Evolutionary conservation across 2,888 invertebrate genomes (phyloP).

Genomic region (Nomada ferruginata): DNA sequence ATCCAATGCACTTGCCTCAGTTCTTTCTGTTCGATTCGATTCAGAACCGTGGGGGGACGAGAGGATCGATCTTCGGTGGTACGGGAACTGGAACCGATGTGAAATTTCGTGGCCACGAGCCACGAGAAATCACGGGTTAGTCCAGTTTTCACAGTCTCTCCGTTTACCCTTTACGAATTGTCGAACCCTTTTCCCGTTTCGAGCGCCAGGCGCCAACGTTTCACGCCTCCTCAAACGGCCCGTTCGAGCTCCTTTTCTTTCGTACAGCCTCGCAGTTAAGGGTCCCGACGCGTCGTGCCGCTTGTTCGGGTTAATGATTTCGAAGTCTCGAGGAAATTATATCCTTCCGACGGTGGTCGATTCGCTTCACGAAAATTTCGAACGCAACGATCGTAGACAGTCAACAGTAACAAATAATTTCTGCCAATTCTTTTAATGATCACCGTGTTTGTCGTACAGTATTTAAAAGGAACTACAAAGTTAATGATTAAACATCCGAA

Average conservation of each 20-base stretch:
- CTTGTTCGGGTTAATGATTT: constrained; percentile 55
- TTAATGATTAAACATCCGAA: constrained; percentile 38
- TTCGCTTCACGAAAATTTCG: constrained; percentile 11
- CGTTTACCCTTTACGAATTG: constrained; percentile 61
- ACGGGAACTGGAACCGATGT: constrained; percentile 56
- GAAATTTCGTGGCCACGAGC: constrained; percentile 67
- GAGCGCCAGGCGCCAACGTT: constrained; percentile 80
- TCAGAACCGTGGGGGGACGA: neutral
- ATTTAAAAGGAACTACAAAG: no score
- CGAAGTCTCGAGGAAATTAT: constrained; percentile 42
- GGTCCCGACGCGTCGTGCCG: constrained; percentile 38
- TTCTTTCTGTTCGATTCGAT: constrained; percentile 32
- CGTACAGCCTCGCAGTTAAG: constrained; percentile 44
- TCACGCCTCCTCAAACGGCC: constrained; percentile 76
- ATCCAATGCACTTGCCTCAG: constrained; percentile 15
- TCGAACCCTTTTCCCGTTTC: constrained; percentile 68
- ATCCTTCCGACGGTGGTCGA: constrained; percentile 12
- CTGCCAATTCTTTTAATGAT: no score
- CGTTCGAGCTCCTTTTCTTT: constrained; percentile 53
- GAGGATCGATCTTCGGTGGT: constrained; percentile 10
- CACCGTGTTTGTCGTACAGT: no score
- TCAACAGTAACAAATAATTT: no score
- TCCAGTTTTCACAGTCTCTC: constrained; percentile 68
- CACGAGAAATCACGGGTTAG: constrained; percentile 44
- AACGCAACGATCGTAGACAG: constrained; percentile 3